phyloP scores from a whole-genome alignment of 2,888 invertebrate species.

The Melanchra persicariae region DNA sequence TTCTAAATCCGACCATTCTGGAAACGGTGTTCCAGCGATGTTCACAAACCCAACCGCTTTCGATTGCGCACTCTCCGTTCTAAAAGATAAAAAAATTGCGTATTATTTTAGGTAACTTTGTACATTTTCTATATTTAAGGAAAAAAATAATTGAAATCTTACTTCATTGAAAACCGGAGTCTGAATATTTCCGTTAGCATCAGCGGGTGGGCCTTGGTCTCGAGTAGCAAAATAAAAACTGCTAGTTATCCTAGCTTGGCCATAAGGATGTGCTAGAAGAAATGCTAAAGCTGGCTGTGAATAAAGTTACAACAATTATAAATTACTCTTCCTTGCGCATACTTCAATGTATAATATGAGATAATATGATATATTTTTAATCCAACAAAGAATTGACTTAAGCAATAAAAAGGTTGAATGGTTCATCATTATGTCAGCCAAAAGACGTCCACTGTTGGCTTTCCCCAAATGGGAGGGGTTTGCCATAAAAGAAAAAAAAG shows the following conservation, averaged over 20 bases:
- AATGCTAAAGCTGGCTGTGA: constrained; percentile 93
- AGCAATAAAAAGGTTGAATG: no score
- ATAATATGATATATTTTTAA: not conserved
- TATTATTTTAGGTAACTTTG: not conserved
- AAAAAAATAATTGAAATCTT: constrained; percentile 18
- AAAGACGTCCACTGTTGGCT: no score
- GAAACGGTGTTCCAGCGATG: constrained; percentile 95
- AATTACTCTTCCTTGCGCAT: not conserved
- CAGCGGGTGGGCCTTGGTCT: constrained; percentile 92
- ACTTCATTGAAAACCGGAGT: constrained; percentile 91
- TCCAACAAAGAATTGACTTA: no score
- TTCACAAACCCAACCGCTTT: constrained; percentile 87
- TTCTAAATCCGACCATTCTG: constrained; percentile 91
- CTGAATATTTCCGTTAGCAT: constrained; percentile 87
- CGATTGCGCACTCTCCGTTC: constrained; percentile 9
- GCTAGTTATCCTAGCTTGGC: constrained; percentile 95
- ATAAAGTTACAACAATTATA: not conserved
- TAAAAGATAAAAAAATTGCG: not conserved
- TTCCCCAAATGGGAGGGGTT: no score
- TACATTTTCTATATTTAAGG: not conserved
- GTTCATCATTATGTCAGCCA: no score
- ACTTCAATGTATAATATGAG: not conserved
- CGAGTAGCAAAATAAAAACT: constrained; percentile 93
- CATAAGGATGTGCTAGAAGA: constrained; percentile 95
- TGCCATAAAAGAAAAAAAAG: no score